These are phyloP conservation scores for Zygogramma bicolorata DNA, from an alignment of 2,888 invertebrate species.

Conservation along the genomic window DNA sequence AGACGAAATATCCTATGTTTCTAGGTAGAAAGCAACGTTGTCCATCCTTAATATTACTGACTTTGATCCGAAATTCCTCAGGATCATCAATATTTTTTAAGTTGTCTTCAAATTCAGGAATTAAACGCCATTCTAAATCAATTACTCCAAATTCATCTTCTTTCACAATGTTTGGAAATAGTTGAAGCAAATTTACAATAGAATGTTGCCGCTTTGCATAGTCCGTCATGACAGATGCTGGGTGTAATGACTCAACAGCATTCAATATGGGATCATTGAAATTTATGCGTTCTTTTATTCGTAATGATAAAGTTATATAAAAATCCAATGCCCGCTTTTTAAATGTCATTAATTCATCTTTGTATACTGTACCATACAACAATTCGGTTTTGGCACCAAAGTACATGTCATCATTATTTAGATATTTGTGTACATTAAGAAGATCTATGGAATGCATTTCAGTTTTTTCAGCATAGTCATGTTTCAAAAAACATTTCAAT, in stretches of 20 bases:
- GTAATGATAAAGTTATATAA: background rate
- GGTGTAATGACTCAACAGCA: background rate
- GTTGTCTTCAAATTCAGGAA: background rate
- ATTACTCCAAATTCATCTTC: no score
- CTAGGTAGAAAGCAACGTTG: background rate
- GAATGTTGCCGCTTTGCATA: background rate
- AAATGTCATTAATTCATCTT: background rate
- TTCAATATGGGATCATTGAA: background rate
- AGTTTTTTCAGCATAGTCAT: background rate
- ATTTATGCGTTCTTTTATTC: background rate
- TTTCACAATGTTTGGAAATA: background rate
- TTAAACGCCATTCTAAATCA: background rate
- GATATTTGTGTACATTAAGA: background rate
- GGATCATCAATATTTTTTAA: background rate
- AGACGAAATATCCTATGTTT: background rate
- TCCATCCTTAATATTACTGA: background rate
- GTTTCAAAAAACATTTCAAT: background rate
- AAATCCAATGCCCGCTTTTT: background rate
- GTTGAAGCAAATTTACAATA: background rate
- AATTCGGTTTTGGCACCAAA: background rate
- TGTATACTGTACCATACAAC: background rate
- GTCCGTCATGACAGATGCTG: background rate
- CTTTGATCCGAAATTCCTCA: background rate
- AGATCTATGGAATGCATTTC: background rate
- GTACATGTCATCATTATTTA: background rate